Conservation (phyloP, 2,797 vertebrate genomes). For the Malacoraja senta region DNA sequence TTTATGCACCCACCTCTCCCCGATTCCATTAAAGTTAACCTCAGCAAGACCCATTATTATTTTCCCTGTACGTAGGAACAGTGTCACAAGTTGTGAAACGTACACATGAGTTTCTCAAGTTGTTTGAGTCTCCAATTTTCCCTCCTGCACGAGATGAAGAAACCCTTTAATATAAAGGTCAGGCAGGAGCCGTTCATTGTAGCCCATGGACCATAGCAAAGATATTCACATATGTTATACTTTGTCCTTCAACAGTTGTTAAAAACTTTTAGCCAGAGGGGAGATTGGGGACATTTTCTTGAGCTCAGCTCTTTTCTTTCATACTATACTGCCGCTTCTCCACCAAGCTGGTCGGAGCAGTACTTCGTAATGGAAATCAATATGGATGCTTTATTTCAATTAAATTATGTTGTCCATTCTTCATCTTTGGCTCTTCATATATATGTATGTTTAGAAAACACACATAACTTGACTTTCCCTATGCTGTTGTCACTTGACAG, state of each 20-base stretch:
- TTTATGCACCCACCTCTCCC: neutral
- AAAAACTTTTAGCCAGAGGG: slow-evolving; percentile 58
- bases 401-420: slow-evolving; percentile 9
- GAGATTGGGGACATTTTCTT: slow-evolving; percentile 48
- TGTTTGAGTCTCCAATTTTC: slow-evolving; percentile 48
- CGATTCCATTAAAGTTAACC: neutral
- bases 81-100: neutral
- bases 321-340: slow-evolving; percentile 46
- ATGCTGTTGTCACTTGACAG: slow-evolving; percentile 44
- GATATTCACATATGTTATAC: slow-evolving; percentile 59
- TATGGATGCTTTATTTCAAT: slow-evolving; percentile 44
- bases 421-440: slow-evolving; percentile 15
- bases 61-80: neutral
- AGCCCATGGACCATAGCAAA: slow-evolving; percentile 56
- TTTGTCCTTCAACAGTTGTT: slow-evolving; percentile 61
- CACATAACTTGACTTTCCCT: slow-evolving; percentile 48
- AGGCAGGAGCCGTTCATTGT: slow-evolving; percentile 57
- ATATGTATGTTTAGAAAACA: slow-evolving; percentile 32
- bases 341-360: slow-evolving; percentile 48
- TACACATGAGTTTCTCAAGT: neutral
- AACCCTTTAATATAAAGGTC: slow-evolving; percentile 59
- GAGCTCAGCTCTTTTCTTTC: slow-evolving; percentile 43
- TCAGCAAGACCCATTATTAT: neutral
- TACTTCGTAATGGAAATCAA: slow-evolving; percentile 49
- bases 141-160: slow-evolving; percentile 53